Percentiles rank a stretch among this genome's conserved stretches.
Conservation (phyloP, 2,113 vertebrate genomes). For the Patagioenas fasciata region DNA sequence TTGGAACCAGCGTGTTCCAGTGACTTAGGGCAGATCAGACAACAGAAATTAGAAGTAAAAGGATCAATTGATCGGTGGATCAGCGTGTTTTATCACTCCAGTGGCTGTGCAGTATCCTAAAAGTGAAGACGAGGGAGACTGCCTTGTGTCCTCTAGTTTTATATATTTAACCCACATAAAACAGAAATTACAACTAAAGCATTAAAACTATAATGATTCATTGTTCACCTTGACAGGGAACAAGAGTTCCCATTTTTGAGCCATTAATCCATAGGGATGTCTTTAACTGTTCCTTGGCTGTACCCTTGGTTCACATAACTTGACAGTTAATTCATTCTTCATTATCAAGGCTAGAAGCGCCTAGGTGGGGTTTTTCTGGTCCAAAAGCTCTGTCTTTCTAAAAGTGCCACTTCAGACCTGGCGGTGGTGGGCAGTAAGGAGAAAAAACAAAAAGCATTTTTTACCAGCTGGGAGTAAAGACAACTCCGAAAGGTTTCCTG, state of each 20-base stretch:
- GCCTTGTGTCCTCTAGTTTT: background rate
- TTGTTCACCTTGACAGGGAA: background rate
- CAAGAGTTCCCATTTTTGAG: background rate
- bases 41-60: background rate
- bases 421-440: background rate
- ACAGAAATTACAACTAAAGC: background rate
- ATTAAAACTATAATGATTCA: background rate
- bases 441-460: background rate
- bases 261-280: background rate
- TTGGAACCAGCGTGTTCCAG: background rate
- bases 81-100: fast-evolving
- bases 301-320: background rate
- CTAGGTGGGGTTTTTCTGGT: background rate
- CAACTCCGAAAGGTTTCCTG: background rate
- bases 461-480: background rate
- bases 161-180: background rate
- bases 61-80: background rate
- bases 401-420: background rate
- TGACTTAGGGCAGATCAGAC: background rate
- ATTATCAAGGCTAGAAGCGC: background rate
- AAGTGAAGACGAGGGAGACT: background rate
- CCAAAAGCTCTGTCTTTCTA: background rate
- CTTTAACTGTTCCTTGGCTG: background rate
- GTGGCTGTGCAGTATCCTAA: background rate
- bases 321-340: background rate